A percentile compares a stretch with the other conserved stretches of the same genome.
phyloP scores from a whole-genome alignment of 2,797 vertebrate species.

The Sebastes taczanowskii region DNA sequence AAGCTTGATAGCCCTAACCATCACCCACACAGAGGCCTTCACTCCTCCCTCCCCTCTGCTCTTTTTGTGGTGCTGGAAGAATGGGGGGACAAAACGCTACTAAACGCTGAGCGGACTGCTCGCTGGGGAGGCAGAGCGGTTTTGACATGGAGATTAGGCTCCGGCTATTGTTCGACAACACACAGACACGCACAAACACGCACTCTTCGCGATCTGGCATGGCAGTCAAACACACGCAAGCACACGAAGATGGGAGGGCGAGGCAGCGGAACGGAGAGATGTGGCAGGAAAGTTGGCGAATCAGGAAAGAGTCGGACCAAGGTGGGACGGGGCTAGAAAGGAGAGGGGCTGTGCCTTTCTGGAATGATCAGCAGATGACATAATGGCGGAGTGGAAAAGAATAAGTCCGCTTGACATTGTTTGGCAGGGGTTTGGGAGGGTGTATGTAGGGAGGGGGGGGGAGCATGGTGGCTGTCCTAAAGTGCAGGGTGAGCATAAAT shows the following conservation, averaged over 20 bases:
- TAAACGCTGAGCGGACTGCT: slow-evolving; percentile 97
- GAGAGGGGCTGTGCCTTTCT: slow-evolving; percentile 85
- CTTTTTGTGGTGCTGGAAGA: slow-evolving; percentile 81
- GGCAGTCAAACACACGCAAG: slow-evolving; percentile 91
- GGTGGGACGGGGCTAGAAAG: slow-evolving; percentile 37
- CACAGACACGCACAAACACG: slow-evolving; percentile 89
- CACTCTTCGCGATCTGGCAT: slow-evolving; percentile 87
- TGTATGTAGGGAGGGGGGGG: slow-evolving; percentile 18
- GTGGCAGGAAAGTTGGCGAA: slow-evolving; percentile 24
- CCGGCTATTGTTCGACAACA: slow-evolving; percentile 95
- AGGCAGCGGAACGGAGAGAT: slow-evolving; percentile 21
- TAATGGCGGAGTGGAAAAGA: slow-evolving; percentile 88
- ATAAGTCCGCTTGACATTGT: slow-evolving; percentile 94
- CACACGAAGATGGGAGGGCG: slow-evolving; percentile 73
- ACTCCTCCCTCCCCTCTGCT: slow-evolving; percentile 61
- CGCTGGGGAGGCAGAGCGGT: slow-evolving; percentile 97
- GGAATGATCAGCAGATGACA: slow-evolving; percentile 93
- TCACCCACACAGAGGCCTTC: slow-evolving; percentile 35
- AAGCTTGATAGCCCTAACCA: slow-evolving; percentile 35
- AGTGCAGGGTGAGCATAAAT: slow-evolving; percentile 80
- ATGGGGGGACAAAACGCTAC: slow-evolving; percentile 97
- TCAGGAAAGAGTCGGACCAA: slow-evolving; percentile 29
- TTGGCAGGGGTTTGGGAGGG: slow-evolving; percentile 82
- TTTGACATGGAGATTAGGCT: slow-evolving; percentile 99
- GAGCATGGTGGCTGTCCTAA: slow-evolving; percentile 62